Percentiles rank a stretch among this genome's conserved stretches.
Conservation (phyloP, 2,113 vertebrate species). For the Illadopsis cleaveri region DNA sequence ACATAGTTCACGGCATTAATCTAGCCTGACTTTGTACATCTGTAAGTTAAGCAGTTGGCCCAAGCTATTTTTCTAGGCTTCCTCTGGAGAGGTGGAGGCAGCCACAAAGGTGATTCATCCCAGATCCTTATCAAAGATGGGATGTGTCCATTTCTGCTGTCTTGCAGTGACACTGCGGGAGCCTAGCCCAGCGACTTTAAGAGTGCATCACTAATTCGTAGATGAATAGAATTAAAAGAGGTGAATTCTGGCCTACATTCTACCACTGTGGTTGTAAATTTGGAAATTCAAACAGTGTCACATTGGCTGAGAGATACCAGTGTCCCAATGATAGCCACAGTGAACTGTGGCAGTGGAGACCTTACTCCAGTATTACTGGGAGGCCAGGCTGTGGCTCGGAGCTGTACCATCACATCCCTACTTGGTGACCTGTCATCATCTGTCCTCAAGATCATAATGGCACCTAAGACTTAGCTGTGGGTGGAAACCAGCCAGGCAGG, state of each 20-base stretch:
- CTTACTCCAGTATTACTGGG: accelerated
- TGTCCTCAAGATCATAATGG: neutral
- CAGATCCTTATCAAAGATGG: neutral
- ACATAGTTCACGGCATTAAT: neutral
- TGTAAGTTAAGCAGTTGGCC: neutral
- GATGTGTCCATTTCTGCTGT: neutral
- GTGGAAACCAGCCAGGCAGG: neutral
- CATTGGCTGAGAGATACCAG: neutral
- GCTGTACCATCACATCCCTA: neutral
- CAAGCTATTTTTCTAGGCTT: neutral
- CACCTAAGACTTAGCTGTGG: neutral
- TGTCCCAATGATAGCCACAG: neutral
- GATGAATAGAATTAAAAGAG: neutral
- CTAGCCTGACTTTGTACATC: neutral
- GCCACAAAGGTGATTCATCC: neutral
- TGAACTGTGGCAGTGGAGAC: neutral
- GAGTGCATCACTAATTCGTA: neutral
- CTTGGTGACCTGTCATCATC: neutral
- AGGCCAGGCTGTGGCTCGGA: neutral
- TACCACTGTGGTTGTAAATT: neutral
- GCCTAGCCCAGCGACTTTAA: neutral
- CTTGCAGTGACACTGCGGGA: neutral
- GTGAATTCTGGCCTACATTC: neutral
- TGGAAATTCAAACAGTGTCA: neutral
- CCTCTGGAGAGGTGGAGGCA: neutral